Conservation (phyloP, 2,113 vertebrate genomes). For the Menura novaehollandiae region DNA sequence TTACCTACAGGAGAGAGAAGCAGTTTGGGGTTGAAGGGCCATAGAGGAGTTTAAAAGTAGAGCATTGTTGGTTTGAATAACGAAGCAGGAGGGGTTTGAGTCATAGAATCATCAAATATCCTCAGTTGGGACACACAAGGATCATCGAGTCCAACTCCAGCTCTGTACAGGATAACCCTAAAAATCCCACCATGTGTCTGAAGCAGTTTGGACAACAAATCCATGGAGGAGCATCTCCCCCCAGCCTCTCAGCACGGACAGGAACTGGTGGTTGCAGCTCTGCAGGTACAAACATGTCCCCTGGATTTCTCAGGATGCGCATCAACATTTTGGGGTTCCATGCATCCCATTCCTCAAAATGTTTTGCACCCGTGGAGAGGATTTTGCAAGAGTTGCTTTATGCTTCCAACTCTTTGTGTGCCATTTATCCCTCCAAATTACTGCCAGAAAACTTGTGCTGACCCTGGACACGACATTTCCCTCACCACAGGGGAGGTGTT, state of each 20-base stretch:
- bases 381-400: not conserved
- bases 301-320: too few relatives aligned
- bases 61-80: not conserved
- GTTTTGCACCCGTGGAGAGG: not conserved
- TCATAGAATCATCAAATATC: not conserved
- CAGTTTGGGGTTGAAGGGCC: not conserved
- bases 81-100: not conserved
- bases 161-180: not conserved
- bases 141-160: not conserved
- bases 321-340: accelerated
- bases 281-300: accelerated
- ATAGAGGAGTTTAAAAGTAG: not conserved
- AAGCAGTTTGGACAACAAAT: not conserved
- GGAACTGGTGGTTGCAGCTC: accelerated
- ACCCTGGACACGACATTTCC: not conserved
- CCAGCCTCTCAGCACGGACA: accelerated
- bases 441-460: not conserved
- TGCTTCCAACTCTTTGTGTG: accelerated
- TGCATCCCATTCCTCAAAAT: not conserved
- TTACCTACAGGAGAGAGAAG: not conserved
- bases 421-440: accelerated
- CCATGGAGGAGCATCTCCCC: not conserved
- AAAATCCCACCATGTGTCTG: not conserved
- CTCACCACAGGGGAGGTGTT: accelerated
- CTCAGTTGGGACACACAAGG: accelerated